Base-by-base conservation (phyloP, 2,797 vertebrate species). In the Pseudomugil tenellus region DNA sequence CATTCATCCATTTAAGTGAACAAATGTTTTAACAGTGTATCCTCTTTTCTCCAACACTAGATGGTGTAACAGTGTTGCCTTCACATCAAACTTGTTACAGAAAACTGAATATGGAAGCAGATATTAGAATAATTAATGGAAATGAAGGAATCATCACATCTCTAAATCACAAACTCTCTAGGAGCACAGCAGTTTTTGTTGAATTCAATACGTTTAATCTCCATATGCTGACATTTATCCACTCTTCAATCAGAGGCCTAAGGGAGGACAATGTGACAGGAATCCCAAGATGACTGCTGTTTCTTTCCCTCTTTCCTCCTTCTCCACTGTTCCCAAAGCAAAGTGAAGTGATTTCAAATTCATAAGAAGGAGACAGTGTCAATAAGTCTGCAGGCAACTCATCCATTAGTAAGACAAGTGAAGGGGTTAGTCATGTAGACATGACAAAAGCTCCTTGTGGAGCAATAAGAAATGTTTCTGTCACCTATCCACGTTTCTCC, bases 171-270 rank as follows among this genome's bases (percentile, higher is more conserved):
- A 62, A 51, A 70, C 43, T 34, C 34, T 48, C 11, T 12, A 8
- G 19, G 23, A 60, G 57, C 35, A 58, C n/a, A 46, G 17, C 53
- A 39, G 72, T 12, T 71, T 46, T 79, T 55, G 58, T 58, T 61
- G 16, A 61, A 54, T 37, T 43, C 13, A 35, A 71, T 53, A 80
- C 77, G 70, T 88, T 84, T 90, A 85, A 85, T 92, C 85, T 91
- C 84, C 81, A 87, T 79, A 81, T 71, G 61, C 80, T 91, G 91
- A 92, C 91, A 92, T 92, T 93, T 89, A 83, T 84, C 84, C 79
- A 87, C 74, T 76, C 81, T 84, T 89, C 79, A 87, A 79, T 89
- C 85, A 81, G 85, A 81, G 46, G 74, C 79, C 69, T 46, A 77
- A 87, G 76, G 79, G 80, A 83, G 79, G 70, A 76, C 84, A 83